phyloP scores from a whole-genome alignment of 2,797 vertebrate genomes.

The Alca torda region DNA sequence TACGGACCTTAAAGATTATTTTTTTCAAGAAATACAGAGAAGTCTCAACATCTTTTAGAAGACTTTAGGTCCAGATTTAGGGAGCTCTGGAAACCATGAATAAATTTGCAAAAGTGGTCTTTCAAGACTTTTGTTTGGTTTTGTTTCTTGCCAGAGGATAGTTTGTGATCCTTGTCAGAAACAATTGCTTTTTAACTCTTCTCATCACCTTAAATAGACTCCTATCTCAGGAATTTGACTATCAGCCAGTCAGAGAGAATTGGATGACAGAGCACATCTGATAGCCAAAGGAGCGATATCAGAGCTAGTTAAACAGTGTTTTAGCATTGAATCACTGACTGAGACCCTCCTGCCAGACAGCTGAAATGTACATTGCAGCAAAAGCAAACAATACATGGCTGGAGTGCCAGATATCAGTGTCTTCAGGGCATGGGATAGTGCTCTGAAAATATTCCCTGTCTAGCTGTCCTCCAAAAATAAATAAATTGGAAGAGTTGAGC shows the following conservation, averaged over 20 bases:
- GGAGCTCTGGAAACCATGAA: background rate
- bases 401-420: background rate
- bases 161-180: background rate
- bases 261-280: background rate
- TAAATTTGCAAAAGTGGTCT: background rate
- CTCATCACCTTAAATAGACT: conserved; percentile 1
- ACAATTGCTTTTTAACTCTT: background rate
- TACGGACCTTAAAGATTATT: background rate
- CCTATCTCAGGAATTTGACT: background rate
- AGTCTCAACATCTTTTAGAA: background rate
- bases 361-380: background rate
- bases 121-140: background rate
- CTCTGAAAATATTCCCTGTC: background rate
- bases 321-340: background rate
- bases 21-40: background rate
- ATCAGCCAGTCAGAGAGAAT: background rate
- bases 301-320: background rate
- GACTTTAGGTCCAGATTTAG: background rate
- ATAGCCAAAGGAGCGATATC: background rate
- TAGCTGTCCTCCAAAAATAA: background rate
- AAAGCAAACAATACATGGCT: background rate
- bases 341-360: background rate
- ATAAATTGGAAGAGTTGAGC: background rate
- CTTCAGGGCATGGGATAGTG: background rate
- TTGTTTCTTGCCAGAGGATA: background rate